Evolutionary conservation across 1,140 invertebrate species (phyloP), one percentile per base, ranked within the genome.

Genomic region (Papilio xuthus): DNA sequence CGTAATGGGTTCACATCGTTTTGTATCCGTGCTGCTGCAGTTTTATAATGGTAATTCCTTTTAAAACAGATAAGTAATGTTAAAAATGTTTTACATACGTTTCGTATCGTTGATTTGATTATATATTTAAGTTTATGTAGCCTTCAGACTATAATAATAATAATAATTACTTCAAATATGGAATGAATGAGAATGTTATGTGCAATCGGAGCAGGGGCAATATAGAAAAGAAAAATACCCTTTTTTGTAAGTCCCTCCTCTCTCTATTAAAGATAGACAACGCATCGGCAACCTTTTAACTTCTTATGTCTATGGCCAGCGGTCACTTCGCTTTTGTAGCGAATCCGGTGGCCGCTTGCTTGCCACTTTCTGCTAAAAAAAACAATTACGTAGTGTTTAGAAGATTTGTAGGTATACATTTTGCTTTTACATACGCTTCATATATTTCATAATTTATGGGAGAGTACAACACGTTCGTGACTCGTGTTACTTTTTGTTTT

Each of bases 1-100:
- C 60, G 60, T 63, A 63, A 63, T 63, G 23, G 60, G 60, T 63
- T 63, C 4, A 63, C 10, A 63, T 28, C 26, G 26, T 32, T 28
- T 63, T 63, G 56, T 63, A 9, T 37, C 32, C 53, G 53, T 63
- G 26, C 12, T 63, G 23, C 26, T 10, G 13, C 60, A 63, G 60
- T 63, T 63, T 63, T 63, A 63, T 63, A 63, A 63, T 28, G 56
- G 12, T 63, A 63, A 63, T 15, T 13, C 26, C 12, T 63, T 63
- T 26, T 60, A 12, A 13, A 60, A 60, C 20, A 26, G 56, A 60
- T 23, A 60, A 47, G 44, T 47, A 3, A 26, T 10, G 56, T 23
- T 12, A n/a, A 13, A 60, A 60, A 53, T 18, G 50, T 53, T 53
- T 53, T 7, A n/a, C n/a, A 53, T 53, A n/a, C 18, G 50, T 53